phyloP scores from a whole-genome alignment of 2,797 vertebrate species.

The Enteromius radiatus region DNA sequence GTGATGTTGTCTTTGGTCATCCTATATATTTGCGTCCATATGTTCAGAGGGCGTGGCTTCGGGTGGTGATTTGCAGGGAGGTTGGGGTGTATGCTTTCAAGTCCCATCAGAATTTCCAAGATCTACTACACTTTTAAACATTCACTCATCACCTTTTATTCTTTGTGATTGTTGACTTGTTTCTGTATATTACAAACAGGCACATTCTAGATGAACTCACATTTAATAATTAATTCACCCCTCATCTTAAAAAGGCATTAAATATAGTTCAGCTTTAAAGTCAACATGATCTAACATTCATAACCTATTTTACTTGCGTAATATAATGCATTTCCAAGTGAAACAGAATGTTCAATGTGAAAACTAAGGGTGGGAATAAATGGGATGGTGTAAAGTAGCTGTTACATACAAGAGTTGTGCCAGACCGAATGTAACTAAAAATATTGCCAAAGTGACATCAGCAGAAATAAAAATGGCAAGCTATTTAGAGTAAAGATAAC shows the following conservation, averaged over 20 bases:
- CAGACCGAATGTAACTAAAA: conserved; percentile 14
- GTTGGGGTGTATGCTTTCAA: too few relatives aligned
- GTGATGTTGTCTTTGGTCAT: too few relatives aligned
- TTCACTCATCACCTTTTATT: background rate
- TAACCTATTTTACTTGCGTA: conserved; percentile 7
- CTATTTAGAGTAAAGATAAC: background rate
- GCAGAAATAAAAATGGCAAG: conserved; percentile 1
- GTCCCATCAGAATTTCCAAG: too few relatives aligned
- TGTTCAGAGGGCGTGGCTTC: too few relatives aligned
- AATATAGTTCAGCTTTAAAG: background rate
- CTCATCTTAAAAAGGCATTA: background rate
- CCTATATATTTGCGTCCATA: too few relatives aligned
- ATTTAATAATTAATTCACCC: background rate
- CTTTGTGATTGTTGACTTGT: too few relatives aligned
- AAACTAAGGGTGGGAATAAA: background rate
- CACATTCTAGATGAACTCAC: background rate
- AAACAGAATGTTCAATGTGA: conserved; percentile 12
- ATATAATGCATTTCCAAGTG: conserved; percentile 15
- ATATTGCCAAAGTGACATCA: conserved; percentile 21
- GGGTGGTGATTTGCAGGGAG: too few relatives aligned
- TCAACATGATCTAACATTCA: background rate
- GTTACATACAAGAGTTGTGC: background rate
- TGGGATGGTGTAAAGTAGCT: conserved; percentile 10
- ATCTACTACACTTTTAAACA: background rate
- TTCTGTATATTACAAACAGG: background rate